These are phyloP conservation scores for Drosophila quasianomalipes DNA, from an alignment of 2,888 invertebrate genomes.

Conservation along the genomic window DNA sequence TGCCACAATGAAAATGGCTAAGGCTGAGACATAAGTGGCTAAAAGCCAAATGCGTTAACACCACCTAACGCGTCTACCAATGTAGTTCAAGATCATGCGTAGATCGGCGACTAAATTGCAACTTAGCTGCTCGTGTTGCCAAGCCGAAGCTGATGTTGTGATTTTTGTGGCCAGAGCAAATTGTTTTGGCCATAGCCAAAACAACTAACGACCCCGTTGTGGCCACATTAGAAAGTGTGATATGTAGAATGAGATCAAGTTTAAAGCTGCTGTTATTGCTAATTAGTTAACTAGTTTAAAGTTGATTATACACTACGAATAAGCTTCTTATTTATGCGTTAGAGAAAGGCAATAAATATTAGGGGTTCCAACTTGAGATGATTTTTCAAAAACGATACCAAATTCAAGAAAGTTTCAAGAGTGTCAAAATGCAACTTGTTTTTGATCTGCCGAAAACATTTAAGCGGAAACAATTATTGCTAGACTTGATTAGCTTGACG, in stretches of 20 bases:
- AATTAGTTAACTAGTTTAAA: conserved; percentile 50
- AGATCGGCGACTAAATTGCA: conserved; percentile 40
- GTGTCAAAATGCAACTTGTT: background rate
- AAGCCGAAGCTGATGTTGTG: background rate
- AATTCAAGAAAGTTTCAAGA: conserved; percentile 2
- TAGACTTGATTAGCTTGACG: background rate
- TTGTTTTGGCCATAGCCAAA: conserved; percentile 35
- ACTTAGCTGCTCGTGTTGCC: background rate
- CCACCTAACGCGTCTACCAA: conserved; percentile 34
- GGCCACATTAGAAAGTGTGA: conserved; percentile 72
- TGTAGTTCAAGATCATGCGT: conserved; percentile 73
- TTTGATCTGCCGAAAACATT: background rate
- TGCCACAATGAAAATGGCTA: conserved; percentile 33
- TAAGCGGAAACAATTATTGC: background rate
- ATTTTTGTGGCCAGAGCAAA: conserved; percentile 28
- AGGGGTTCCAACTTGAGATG: background rate
- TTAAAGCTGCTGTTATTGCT: conserved; percentile 8
- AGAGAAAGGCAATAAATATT: conserved; percentile 5
- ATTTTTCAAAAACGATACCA: background rate
- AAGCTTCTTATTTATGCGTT: background rate
- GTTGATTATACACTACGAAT: background rate
- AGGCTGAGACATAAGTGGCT: conserved; percentile 36
- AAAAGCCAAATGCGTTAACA: conserved; percentile 34
- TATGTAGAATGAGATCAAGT: conserved; percentile 21
- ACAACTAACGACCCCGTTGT: conserved; percentile 51